phyloP scores from a whole-genome alignment of 2,888 invertebrate species.

The Drosophila nr. medialis region DNA sequence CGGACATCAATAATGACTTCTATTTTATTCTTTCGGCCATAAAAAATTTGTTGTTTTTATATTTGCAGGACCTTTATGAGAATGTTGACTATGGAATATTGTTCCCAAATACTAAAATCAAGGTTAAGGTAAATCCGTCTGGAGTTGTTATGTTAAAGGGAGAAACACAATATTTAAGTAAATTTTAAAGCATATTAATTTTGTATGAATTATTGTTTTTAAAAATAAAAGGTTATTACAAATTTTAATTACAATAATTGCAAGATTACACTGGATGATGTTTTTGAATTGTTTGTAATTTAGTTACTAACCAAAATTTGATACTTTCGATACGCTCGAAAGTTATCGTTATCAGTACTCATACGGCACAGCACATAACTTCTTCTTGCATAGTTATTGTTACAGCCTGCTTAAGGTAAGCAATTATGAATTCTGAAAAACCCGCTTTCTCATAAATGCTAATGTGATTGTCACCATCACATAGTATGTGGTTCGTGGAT shows the following conservation, averaged over 20 bases:
- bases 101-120: slow-evolving; percentile 94
- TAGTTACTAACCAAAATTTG: neutral
- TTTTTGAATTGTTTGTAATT: neutral
- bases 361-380: too few species aligned
- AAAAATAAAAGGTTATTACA: slow-evolving; percentile 4
- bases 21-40: neutral
- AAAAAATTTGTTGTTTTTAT: slow-evolving; percentile 23
- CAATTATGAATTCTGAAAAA: too few species aligned
- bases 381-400: too few species aligned
- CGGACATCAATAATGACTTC: neutral
- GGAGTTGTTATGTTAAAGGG: slow-evolving; percentile 94
- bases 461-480: too few species aligned
- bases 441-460: too few species aligned
- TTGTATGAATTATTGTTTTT: slow-evolving; percentile 5
- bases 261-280: neutral
- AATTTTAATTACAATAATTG: neutral
- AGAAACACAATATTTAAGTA: slow-evolving; percentile 87
- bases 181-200: slow-evolving; percentile 27
- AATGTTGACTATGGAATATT: slow-evolving; percentile 94
- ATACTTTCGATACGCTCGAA: neutral
- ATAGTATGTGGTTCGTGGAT: neutral
- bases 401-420: too few species aligned
- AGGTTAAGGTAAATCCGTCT: slow-evolving; percentile 96
- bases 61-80: slow-evolving; percentile 93
- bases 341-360: neutral